Conservation (phyloP, 2,113 vertebrate species). For the mouse (Mus musculus) region GRCm39 chr10:33307001-33307500, state of each 20-base stretch:
- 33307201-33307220: neutral
- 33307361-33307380: neutral
- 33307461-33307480: neutral
- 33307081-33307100: neutral
- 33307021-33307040: neutral
- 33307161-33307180: neutral
- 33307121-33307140: neutral
- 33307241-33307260: neutral
- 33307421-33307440: neutral
- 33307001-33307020: too few species aligned
- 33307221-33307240: neutral
- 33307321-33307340: neutral
- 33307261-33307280: neutral
- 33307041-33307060: neutral
- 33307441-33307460: neutral
- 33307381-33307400: neutral
- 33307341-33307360: slow-evolving; percentile 1
- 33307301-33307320: neutral
- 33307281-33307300: neutral
- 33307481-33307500: neutral
- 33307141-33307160: neutral
- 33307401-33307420: neutral
- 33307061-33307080: neutral
- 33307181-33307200: neutral
- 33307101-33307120: neutral